Conservation (phyloP, 2,113 vertebrate species). For the Puntigrus tetrazona region DNA sequence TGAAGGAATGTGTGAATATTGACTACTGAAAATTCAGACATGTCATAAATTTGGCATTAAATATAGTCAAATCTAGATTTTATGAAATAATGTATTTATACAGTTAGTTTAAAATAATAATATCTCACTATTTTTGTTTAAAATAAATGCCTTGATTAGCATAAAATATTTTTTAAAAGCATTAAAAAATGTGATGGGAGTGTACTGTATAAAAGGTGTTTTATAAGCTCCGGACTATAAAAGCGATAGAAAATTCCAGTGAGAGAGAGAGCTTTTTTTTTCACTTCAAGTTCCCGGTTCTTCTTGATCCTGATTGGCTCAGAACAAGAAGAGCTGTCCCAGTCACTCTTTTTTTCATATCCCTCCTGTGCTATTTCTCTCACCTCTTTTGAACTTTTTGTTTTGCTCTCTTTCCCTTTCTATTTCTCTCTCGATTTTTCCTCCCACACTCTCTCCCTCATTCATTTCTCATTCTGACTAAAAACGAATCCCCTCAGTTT, state of each 20-base stretch:
- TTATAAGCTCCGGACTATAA: background rate
- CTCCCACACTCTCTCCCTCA: background rate
- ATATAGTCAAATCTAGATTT: no score
- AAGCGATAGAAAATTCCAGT: background rate
- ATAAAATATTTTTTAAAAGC: no score
- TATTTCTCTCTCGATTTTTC: background rate
- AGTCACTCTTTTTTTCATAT: background rate
- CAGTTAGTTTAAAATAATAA: background rate
- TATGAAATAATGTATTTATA: no score
- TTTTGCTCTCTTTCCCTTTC: background rate
- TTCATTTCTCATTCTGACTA: background rate
- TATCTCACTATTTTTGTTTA: no score
- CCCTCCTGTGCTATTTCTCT: background rate
- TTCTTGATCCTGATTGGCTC: background rate
- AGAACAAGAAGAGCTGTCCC: background rate
- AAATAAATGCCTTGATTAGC: no score
- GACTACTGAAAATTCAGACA: background rate
- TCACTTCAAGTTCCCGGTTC: background rate
- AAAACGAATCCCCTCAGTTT: conserved; percentile 26
- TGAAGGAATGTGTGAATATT: background rate
- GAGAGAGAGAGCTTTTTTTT: background rate
- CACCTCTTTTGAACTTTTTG: background rate
- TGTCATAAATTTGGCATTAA: no score
- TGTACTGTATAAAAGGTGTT: background rate
- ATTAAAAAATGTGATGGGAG: no score